Evolutionary conservation across 2,113 vertebrate genomes (phyloP).

Genomic region (Prolemur simus): DNA sequence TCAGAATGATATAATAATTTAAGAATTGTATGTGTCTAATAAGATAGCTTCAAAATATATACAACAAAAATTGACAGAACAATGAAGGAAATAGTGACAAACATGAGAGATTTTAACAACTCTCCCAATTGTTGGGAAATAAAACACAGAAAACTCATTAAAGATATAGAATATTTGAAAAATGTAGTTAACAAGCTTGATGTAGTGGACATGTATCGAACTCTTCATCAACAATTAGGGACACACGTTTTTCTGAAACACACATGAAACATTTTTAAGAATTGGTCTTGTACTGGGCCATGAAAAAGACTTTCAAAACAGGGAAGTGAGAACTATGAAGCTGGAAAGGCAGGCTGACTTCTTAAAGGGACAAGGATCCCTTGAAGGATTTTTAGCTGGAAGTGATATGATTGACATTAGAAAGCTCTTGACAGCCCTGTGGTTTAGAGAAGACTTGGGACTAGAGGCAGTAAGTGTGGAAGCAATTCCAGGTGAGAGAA

Average conservation of each 20-base stretch:
- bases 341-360: neutral
- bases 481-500: neutral
- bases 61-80: neutral
- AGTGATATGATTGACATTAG: neutral
- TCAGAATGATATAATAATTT: neutral
- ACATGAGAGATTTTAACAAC: neutral
- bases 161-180: neutral
- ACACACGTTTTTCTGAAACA: neutral
- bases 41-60: neutral
- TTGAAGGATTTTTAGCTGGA: neutral
- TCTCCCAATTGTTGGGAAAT: neutral
- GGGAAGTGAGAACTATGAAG: neutral
- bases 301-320: neutral
- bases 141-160: neutral
- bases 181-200: neutral
- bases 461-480: neutral
- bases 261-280: neutral
- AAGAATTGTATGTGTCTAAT: neutral
- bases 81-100: neutral
- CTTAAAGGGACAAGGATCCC: neutral
- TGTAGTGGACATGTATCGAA: neutral
- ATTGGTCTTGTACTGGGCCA: neutral
- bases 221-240: neutral
- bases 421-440: neutral
- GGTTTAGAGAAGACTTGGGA: neutral